Base-by-base conservation (phyloP, 2,888 invertebrate genomes). In the Eremobia ochroleuca region DNA sequence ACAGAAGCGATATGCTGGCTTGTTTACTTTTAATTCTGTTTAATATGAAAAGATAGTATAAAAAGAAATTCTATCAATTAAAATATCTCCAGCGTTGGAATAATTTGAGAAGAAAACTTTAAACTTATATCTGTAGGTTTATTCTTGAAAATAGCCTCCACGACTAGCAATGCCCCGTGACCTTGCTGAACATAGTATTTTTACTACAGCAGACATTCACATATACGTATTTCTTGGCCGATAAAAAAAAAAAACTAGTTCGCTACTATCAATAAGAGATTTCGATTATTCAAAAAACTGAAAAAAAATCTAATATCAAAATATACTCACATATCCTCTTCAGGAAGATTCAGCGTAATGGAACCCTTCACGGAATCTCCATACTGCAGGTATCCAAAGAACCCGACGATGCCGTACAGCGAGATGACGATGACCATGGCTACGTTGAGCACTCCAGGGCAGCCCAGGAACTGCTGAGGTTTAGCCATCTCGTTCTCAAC, bases 401-500 rank as follows among this genome's bases (percentile, higher is more conserved):
- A 98, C 18, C 99, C 99, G 76, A 99, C 98, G 2, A 98, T 92
- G 0, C 98, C 97, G 89, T 99, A 99, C 9, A 99, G 95, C 0
- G 96, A 85, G 0, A 98, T 97, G 0, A 99, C 99, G 11, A 98
- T 97, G 0, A 97, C 92, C 99, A 99, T 99, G 0, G 99, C 98
- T 0, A 98, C 97, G 90, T 99, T 99, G 3, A 99, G 96, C 0
- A 99, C 99, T 25, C 99, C 99, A 0, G 98, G 98, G 86, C 98
- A 98, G 31, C 98, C 98, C 73, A 99, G 97, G 91, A 98, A 98
- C 73, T 98, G 97, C 82, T 98, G 96, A 0, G 99, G 99, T 52
- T 98, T 97, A 31, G 97, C 97, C 99, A 99, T 99, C 61, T 98
- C 98, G 93, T 99, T 99, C 94, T 99, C 99, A 31, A 99, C 98